Percentiles rank a stretch among this genome's conserved stretches.
Conservation (phyloP, 1,140 invertebrate genomes). For the Ceratina calcarata region DNA sequence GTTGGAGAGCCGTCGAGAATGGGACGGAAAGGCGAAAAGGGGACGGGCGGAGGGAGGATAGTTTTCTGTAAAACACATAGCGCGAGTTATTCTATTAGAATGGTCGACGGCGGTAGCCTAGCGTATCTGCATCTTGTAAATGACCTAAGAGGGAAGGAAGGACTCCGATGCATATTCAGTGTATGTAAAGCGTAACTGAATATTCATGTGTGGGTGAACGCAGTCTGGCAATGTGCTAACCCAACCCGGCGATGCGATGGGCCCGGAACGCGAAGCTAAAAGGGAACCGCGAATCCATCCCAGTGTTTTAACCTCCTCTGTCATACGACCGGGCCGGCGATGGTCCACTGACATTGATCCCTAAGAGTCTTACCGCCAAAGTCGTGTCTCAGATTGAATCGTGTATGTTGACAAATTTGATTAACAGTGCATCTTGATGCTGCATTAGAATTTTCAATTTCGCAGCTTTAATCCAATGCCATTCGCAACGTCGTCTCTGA, state of each 20-base stretch:
- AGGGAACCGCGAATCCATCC: constrained; percentile 50
- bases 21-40: neutral
- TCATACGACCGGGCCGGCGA: neutral
- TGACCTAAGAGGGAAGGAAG: constrained; percentile 79
- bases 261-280: constrained; percentile 31
- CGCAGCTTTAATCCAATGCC: no score
- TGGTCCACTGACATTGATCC: constrained; percentile 10
- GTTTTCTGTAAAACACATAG: constrained; percentile 65
- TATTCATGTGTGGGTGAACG: constrained; percentile 78
- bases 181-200: constrained; percentile 78
- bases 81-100: constrained; percentile 74
- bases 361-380: neutral
- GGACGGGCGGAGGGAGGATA: constrained; percentile 39
- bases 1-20: constrained; percentile 8
- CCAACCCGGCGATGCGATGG: constrained; percentile 43
- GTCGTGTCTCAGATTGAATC: no score
- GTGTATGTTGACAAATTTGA: neutral
- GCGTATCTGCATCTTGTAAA: constrained; percentile 78
- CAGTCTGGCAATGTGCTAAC: constrained; percentile 74
- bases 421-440: neutral
- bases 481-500: no score
- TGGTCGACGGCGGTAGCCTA: constrained; percentile 55
- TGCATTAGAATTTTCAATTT: no score
- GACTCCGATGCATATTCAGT: constrained; percentile 78
- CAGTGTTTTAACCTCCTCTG: constrained; percentile 39